phyloP scores from a whole-genome alignment of 2,113 vertebrate genomes.

The Canis aureus region DNA sequence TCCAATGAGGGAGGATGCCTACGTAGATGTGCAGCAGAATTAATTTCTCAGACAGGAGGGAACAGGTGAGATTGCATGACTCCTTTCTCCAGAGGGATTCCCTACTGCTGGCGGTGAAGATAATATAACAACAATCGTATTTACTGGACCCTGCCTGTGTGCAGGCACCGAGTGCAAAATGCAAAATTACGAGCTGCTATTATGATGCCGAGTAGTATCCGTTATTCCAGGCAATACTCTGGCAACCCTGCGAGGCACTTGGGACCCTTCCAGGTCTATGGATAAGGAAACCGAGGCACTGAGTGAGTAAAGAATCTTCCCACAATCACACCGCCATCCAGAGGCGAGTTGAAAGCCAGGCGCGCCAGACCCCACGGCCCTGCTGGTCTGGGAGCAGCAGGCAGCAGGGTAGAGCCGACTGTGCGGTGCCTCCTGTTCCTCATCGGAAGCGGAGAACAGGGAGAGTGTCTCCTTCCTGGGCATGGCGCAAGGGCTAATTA shows the following conservation, averaged over 20 bases:
- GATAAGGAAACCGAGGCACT: background rate
- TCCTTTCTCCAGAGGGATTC: background rate
- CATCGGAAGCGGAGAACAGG: background rate
- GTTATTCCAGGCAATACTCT: background rate
- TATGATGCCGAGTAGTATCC: background rate
- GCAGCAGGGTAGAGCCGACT: fast-evolving
- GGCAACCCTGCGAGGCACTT: background rate
- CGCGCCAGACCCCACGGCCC: background rate
- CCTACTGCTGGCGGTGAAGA: background rate
- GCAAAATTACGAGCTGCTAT: background rate
- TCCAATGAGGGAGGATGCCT: background rate
- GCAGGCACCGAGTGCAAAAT: background rate
- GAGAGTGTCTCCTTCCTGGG: background rate
- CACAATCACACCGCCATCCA: background rate
- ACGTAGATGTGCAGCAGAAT: background rate
- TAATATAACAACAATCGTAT: background rate
- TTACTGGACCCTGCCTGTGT: background rate
- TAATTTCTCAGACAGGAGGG: background rate
- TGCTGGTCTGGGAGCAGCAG: background rate
- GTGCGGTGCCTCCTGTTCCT: background rate
- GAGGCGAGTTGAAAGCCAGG: background rate
- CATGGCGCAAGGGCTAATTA: background rate
- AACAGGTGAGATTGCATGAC: background rate
- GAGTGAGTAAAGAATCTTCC: background rate
- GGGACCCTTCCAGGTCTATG: background rate